Base-by-base conservation (phyloP, 2,113 vertebrate genomes). In the Neodon shergylaensis region DNA sequence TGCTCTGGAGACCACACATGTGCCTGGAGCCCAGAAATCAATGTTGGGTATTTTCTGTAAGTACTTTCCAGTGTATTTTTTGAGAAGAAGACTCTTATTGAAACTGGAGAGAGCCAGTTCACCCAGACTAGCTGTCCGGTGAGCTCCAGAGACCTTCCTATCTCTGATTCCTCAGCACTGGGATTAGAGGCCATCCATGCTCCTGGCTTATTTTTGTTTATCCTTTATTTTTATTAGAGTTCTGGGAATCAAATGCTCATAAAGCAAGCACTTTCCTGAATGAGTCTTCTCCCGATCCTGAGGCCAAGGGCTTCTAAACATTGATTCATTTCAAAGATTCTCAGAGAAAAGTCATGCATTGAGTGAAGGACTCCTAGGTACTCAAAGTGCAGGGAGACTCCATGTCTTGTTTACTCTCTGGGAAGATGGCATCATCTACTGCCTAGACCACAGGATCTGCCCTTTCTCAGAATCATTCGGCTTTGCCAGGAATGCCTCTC, bases 361-460 rank as follows among this genome's bases (percentile, higher is more conserved):
- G 58, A 17, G 31, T 21, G 44, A 78, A 86, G 54, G 22, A 36
- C 28, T 36, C 44, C 42, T 33, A 21, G 28, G 61, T 7, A 33
- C 16, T 47, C 28, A 47, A 42, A 87, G 16, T n/a, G 4, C 21
- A 87, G 66, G 12, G 3, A 49, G 76, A 73, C 14, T 39, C 9
- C 16, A 1, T 0, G 0, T 19, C 58, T 33, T 19, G 16, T n/a
- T 10, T 19, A 10, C 31, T 49, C 5, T 70, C 66, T 31, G n/a
- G 58, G 58, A 81, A 61, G 22, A 2, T 12, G 83, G 22, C 33
- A 26, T 31, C 54, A 22, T 39, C 47, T 26, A 33, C n/a, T 84
- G 17, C 58, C 28, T 8, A 16, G 74, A 61, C n/a, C 31, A 47
- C 14, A 33, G 0, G 5, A 17, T 36, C 36, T 39, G 31, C 58